These are phyloP conservation scores for Noctua fimbriata DNA, from an alignment of 2,888 invertebrate genomes.

Conservation along the genomic window DNA sequence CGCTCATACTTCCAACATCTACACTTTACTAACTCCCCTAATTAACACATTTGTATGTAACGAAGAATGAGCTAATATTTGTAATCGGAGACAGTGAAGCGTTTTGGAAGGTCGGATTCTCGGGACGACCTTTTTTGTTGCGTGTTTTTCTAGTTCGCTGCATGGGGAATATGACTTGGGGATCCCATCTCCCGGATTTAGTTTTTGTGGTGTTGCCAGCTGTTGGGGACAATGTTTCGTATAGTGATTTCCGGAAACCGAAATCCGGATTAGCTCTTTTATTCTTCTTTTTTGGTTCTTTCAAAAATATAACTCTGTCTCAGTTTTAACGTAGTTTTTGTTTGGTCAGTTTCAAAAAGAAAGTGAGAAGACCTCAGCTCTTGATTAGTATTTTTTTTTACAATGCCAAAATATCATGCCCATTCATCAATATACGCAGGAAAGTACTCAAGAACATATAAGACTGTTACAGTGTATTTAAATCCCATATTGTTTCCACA, in stretches of 20 bases:
- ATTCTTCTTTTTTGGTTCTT: constrained; percentile 3
- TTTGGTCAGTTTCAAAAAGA: neutral
- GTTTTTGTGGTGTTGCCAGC: constrained; percentile 32
- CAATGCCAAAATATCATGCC: neutral
- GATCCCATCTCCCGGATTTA: constrained; percentile 28
- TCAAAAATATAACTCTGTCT: neutral
- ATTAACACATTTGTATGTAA: constrained; percentile 65
- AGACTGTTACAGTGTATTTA: neutral
- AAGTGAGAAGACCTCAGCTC: neutral
- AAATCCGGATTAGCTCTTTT: constrained; percentile 35
- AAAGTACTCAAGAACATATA: neutral
- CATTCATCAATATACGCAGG: neutral
- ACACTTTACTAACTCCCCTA: constrained; percentile 40
- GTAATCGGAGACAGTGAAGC: constrained; percentile 41
- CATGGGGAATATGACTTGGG: constrained; percentile 16
- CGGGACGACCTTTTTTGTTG: constrained; percentile 13
- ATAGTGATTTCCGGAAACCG: constrained; percentile 41
- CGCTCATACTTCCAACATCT: constrained; percentile 28
- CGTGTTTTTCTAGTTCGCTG: constrained; percentile 20
- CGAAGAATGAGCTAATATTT: constrained; percentile 55
- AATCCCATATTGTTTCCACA: neutral
- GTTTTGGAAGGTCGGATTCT: constrained; percentile 23
- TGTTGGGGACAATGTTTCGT: constrained; percentile 25
- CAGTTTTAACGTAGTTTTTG: neutral
- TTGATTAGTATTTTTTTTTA: neutral